Base-by-base conservation (phyloP, 2,888 invertebrate species). In the Watsonalla cultraria region DNA sequence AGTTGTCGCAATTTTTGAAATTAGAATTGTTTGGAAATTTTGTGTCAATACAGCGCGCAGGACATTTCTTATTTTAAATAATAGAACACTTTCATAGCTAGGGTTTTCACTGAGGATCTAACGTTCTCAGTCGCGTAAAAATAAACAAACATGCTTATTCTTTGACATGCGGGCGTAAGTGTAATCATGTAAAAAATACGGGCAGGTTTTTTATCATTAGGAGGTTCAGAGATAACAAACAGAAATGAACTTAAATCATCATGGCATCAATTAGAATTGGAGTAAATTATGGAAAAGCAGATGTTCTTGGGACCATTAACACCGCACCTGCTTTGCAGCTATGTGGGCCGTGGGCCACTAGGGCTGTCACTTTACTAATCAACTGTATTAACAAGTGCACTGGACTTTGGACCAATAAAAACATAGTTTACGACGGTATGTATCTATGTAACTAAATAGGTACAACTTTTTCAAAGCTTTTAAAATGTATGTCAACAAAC, bases 241-340 rank as follows among this genome's bases (percentile, higher is more conserved):
- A 54, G 64, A 73, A 73, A 72, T 70, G 64, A 76, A 74, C 72
- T 76, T 71, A 48, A 79, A 76, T 77, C 73, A 76, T 77, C 74
- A 69, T 68, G 66, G 65, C 59, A 64, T 71, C 78, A 83, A 82
- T 86, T 83, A 79, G 76, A 83, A 85, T 84, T 82, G 69, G 71
- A 70, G 81, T 82, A 78, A 76, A 82, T 85, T 82, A 81, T 81
- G 76, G 78, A 86, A 85, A 86, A 84, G 88, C 89, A 90, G 90
- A 88, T 89, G 89, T 75, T 74, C 76, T 78, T 74, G 74, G 78
- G 78, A 77, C 76, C 76, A 82, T 82, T 82, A 82, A 80, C 75
- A 76, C 61, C 72, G 79, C 89, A 88, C 88, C 89, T 88, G 89
- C 87, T 72, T 61, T 51, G 58, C 57, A 61, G 73, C 74, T 65